Evolutionary conservation across 2,888 invertebrate genomes (phyloP).

Genomic region (Emmelina monodactyla): DNA sequence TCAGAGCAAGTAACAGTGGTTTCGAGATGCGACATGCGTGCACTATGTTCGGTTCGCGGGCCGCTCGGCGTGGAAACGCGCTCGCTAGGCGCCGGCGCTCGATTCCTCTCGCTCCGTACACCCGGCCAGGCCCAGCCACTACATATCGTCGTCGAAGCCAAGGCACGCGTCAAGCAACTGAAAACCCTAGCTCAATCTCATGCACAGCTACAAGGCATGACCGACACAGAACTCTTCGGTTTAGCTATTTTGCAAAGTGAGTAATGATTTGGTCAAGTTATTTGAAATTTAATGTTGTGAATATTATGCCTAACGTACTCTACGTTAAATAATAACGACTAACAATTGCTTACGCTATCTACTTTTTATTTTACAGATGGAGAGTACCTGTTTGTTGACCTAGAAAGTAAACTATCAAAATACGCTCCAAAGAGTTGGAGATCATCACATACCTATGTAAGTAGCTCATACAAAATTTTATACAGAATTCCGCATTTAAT

Average conservation of each 20-base stretch:
- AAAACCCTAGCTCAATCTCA: constrained; percentile 82
- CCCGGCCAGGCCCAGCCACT: constrained; percentile 61
- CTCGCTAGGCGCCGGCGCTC: constrained; percentile 69
- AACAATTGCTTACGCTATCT: not conserved
- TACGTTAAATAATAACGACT: constrained; percentile 9
- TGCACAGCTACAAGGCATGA: constrained; percentile 82
- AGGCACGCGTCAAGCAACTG: constrained; percentile 84
- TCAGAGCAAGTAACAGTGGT: constrained; percentile 55
- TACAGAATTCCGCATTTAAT: not conserved
- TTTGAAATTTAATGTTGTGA: not conserved
- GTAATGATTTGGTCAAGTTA: constrained; percentile 14
- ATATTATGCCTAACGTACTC: constrained; percentile 11
- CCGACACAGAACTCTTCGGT: constrained; percentile 86
- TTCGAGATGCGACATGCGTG: constrained; percentile 73
- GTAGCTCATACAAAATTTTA: constrained; percentile 27
- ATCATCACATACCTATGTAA: constrained; percentile 89
- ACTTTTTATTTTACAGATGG: constrained; percentile 76
- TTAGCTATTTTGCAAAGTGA: constrained; percentile 84
- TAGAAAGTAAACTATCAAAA: constrained; percentile 94
- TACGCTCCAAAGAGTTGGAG: constrained; percentile 97
- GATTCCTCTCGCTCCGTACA: constrained; percentile 71
- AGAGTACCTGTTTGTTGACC: constrained; percentile 94
- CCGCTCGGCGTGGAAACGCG: constrained; percentile 80
- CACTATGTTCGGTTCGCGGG: constrained; percentile 85
- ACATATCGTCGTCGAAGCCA: constrained; percentile 74